Base-by-base conservation (phyloP, 1,140 invertebrate species). In the Pseudomyrmex pallidus region DNA sequence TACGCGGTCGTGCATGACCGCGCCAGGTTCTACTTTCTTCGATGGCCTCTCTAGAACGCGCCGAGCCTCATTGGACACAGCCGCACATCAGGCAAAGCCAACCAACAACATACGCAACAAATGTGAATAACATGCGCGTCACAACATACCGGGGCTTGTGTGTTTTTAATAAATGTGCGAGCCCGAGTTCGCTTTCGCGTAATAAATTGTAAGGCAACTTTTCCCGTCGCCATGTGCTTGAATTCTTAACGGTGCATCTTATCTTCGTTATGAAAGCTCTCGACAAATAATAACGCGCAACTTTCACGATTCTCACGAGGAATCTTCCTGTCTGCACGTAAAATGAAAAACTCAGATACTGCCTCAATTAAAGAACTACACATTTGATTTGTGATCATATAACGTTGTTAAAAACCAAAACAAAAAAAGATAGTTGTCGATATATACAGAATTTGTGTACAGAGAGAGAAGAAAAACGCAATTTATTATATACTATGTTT, bases 11-110 rank as follows among this genome's bases (percentile, higher is more conserved):
- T 82, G 78, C 78, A 35, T 74, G 70, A 74, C 78, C 7, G 22
- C 57, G 17, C n/a, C n/a, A 54, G 78, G 72, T 82, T 82, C 70
- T 82, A 82, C 78, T 82, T 82, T 82, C 78, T 82, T 82, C 78
- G 35, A 22, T 25, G 17, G 57, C 59, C 70, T 73, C 70, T 73
- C 78, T 64, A 72, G 54, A 25, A 80, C 15, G 57, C 35, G 62
- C n/a, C 52, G 48, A 15, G 46, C 2, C 52, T 22, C 12, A n/a
- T 57, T 66, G 63, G 2, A 17, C 52, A 22, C 12, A 2, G 5
- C 7, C 35, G 35, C 35, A 35, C 35, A 35, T 35, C 4, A 35
- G 35, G 35, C 35, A 35, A 35, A 35, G 5, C 35, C 35, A 35
- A 5, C 35, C 35, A 35, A 35, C 35, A 35, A 57, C 54, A 35